Evolutionary conservation across 2,888 invertebrate genomes (phyloP).

Genomic region (Osmoderma eremita): DNA sequence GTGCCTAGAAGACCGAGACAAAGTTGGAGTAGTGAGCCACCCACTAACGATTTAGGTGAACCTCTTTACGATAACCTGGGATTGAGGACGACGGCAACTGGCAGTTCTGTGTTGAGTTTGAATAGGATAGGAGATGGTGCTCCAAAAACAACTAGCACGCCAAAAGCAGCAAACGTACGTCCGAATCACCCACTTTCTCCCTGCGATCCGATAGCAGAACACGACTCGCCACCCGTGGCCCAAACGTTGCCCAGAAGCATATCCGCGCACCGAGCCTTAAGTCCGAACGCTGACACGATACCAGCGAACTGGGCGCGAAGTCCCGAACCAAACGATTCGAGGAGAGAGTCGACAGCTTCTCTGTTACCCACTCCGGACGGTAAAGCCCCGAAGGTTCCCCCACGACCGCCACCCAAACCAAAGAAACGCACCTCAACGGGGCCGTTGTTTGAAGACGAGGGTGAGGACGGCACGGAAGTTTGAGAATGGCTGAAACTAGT

Average conservation of each 20-base stretch:
- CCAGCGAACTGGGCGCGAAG: slow-evolving; percentile 59
- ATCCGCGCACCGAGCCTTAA: slow-evolving; percentile 58
- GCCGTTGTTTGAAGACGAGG: slow-evolving; percentile 87
- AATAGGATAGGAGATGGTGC: slow-evolving; percentile 71
- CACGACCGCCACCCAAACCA: slow-evolving; percentile 84
- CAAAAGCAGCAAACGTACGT: slow-evolving; percentile 68
- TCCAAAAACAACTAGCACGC: slow-evolving; percentile 61
- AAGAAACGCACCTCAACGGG: slow-evolving; percentile 80
- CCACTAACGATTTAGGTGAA: slow-evolving; percentile 71
- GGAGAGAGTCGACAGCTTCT: slow-evolving; percentile 57
- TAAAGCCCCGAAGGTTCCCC: slow-evolving; percentile 75
- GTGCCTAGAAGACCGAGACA: slow-evolving; percentile 86
- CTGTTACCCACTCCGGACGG: slow-evolving; percentile 47
- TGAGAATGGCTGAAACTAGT: slow-evolving; percentile 67
- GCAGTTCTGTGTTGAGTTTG: slow-evolving; percentile 82
- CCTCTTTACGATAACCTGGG: slow-evolving; percentile 90
- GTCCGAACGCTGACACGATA: slow-evolving; percentile 64
- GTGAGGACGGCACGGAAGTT: slow-evolving; percentile 90
- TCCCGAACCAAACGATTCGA: slow-evolving; percentile 60
- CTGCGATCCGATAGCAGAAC: slow-evolving; percentile 67
- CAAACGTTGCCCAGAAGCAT: slow-evolving; percentile 62
- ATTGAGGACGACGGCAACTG: slow-evolving; percentile 84
- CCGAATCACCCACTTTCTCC: slow-evolving; percentile 67
- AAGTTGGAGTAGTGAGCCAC: slow-evolving; percentile 80
- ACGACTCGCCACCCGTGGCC: slow-evolving; percentile 64